Base-by-base conservation (phyloP, 2,113 vertebrate genomes). In the Clarias batrachus region DNA sequence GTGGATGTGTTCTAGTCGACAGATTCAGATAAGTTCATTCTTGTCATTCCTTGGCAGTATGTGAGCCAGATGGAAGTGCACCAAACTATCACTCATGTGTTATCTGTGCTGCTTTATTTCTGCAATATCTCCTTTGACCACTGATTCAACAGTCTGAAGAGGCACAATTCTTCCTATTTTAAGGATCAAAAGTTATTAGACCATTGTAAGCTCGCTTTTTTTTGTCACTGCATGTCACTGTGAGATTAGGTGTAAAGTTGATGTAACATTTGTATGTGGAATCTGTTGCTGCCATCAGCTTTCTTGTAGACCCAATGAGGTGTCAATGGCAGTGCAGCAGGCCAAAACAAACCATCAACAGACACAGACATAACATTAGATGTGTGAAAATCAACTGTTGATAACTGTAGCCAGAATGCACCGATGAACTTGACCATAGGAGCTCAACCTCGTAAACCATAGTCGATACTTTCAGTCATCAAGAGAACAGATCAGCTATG, bases 71-170 rank as follows among this genome's bases (percentile, higher is more conserved):
- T 56, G n/a, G 52, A 78, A 52, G 76, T 52, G 54, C 76, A 56
- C 12, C 27, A 78, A 56, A 78, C 52, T 14, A 78, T 78, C 52
- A 56, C 25, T 78, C 76, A 56, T 78, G 54, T 78, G 14, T 8
- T 78, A 78, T 78, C 48, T 78, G 52, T 78, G 52, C 76, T 33
- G 78, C 57, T 37, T 81, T 37, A 81, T 81, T 81, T 30, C 78
- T 81, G 57, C 17, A 33, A 60, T 62, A 81, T 81, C 57, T 81
- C 41, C 21, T 37, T 33, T 11, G 0, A 33, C 37, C 27, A 33
- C 56, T 11, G 14, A 56, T 59, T 79, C 10, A 30, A 33, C 77
- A 78, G 21, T 71, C 33, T 27, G 27, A 79, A 81, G 10, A 60
- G 27, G 23, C 30, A 19, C 17, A 62, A n/a, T 8, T 33, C 30